phyloP scores from a whole-genome alignment of 1,140 invertebrate genomes.

The Saccostrea glomerata region DNA sequence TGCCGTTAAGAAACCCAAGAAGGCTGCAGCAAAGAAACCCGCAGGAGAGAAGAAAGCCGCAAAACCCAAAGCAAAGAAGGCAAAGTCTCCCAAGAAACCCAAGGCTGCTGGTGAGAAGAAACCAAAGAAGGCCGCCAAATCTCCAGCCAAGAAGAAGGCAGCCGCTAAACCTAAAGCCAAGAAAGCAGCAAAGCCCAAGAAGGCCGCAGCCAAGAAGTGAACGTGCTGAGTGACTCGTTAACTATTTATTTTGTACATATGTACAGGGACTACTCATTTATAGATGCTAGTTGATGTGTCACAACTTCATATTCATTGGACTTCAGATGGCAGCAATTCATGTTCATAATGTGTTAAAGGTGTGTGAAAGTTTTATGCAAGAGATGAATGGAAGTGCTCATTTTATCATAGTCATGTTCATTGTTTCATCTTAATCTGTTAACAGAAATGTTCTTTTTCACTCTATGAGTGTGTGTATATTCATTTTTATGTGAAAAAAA shows the following conservation, averaged over 20 bases:
- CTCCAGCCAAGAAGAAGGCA: constrained; percentile 55
- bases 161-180: constrained; percentile 54
- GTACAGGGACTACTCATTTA: not conserved
- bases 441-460: constrained; percentile 48
- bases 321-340: constrained; percentile 47
- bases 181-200: constrained; percentile 57
- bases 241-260: constrained; percentile 37
- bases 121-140: constrained; percentile 63
- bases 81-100: constrained; percentile 64
- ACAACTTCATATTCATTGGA: constrained; percentile 42
- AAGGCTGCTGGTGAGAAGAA: constrained; percentile 62
- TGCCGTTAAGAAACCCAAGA: constrained; percentile 56
- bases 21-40: constrained; percentile 54
- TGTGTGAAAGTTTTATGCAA: constrained; percentile 27
- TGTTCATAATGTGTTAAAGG: constrained; percentile 1
- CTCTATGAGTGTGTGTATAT: constrained; percentile 54
- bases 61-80: constrained; percentile 57
- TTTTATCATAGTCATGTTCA: constrained; percentile 45
- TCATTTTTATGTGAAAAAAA: constrained; percentile 36
- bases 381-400: constrained; percentile 14
- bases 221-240: not conserved
- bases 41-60: constrained; percentile 59
- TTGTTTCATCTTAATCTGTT: constrained; percentile 39
- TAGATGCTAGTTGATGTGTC: constrained; percentile 38
- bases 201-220: constrained; percentile 54